phyloP scores from a whole-genome alignment of 2,113 vertebrate genomes.

The Eulemur rufifrons region DNA sequence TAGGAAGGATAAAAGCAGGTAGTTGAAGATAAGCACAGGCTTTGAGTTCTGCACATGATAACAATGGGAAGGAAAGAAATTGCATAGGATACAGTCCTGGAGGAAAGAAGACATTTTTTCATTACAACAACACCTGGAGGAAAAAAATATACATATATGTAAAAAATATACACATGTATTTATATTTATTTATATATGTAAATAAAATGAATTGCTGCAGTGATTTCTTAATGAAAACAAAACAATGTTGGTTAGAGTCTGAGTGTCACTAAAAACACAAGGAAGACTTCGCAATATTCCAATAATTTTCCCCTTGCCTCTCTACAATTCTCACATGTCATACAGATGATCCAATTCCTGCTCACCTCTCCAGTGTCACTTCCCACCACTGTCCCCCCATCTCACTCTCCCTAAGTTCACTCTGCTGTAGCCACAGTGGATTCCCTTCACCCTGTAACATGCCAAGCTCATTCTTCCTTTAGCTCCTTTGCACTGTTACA shows the following conservation, averaged over 20 bases:
- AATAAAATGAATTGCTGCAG: background rate
- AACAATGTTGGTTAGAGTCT: background rate
- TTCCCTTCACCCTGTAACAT: background rate
- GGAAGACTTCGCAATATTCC: background rate
- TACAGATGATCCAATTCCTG: background rate
- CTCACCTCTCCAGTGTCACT: background rate
- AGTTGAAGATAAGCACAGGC: background rate
- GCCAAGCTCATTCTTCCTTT: background rate
- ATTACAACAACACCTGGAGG: too few species aligned
- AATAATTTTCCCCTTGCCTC: background rate
- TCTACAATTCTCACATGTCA: background rate
- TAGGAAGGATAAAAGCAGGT: background rate
- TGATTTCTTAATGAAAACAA: constrained; percentile 36
- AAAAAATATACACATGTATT: background rate
- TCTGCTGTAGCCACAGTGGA: background rate
- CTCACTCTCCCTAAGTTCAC: background rate
- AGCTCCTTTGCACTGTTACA: background rate
- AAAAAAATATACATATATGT: too few species aligned
- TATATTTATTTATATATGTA: too few species aligned
- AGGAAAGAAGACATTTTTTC: background rate
- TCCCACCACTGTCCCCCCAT: background rate
- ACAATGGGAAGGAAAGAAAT: background rate
- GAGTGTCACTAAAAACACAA: background rate
- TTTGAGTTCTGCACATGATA: background rate
- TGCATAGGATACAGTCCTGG: background rate